Evolutionary conservation across 2,797 vertebrate species (phyloP), one percentile per base, ranked within the genome.

Genomic region (Crocidura indochinensis): DNA sequence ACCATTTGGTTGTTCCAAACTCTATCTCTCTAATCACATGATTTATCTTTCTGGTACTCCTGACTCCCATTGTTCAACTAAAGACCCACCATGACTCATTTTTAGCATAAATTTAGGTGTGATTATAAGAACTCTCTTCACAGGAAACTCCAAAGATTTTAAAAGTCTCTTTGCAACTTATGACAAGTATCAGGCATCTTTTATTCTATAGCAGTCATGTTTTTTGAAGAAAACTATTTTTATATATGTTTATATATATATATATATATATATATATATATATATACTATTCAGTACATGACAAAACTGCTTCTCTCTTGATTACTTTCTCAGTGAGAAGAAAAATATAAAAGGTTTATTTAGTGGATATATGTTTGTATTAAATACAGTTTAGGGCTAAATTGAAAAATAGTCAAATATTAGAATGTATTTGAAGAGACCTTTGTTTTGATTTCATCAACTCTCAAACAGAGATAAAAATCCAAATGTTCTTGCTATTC

Each of bases 391-490:
- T 51, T 79, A 91, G 9, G 72, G 27, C 22, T 82, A 64, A 88
- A 73, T 19, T 47, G 29, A 65, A n/a, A 85, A 27, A 71, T 56
- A 69, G 14, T 38, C 56, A 64, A 68, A 69, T 2, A 14, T 51
- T 62, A 62, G 19, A 44, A 87, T 68, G 67, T 92, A 46, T 26
- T 44, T 75, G n/a, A 87, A 92, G 51, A 4, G 20, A 56, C 84
- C 31, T 75, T 24, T 7, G 19, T 20, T 47, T 56, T 56, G 72
- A 56, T 46, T 69, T 3, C 14, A 15, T 8, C 68, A n/a, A 87
- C 91, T 90, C 17, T 89, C 20, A 89, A 90, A 31, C 46, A 27
- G 51, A 10, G 79, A 65, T 77, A 22, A 20, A 56, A 81, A 49
- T 73, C 76, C 9, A 75, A 26, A 46, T 17, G 62, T 64, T 26